These are phyloP conservation scores for Aphidoletes aphidimyza DNA, from an alignment of 2,888 invertebrate genomes.

Conservation along the genomic window DNA sequence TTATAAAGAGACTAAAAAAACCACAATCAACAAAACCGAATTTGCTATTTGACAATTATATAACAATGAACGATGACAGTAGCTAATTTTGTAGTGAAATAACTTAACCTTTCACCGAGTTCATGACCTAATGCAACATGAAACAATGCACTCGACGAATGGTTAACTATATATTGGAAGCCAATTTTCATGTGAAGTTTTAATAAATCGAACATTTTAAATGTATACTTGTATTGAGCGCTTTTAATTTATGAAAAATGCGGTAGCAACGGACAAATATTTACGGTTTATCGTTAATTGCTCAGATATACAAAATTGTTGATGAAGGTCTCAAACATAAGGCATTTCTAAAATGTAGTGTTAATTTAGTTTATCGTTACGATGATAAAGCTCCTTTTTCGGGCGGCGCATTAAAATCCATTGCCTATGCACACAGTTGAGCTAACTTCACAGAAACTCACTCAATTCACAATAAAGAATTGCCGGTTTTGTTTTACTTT, in stretches of 20 bases:
- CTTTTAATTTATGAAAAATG: background rate
- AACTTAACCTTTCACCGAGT: background rate
- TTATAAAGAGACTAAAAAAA: background rate
- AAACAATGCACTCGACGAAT: too few species aligned
- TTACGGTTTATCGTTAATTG: conserved; percentile 10
- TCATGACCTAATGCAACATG: background rate
- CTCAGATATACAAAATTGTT: background rate
- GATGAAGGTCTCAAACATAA: conserved; percentile 2
- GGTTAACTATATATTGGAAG: background rate
- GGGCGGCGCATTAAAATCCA: background rate
- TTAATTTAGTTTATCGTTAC: conserved; percentile 23
- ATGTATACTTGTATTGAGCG: background rate
- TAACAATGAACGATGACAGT: background rate
- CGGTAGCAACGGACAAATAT: background rate
- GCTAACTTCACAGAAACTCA: background rate
- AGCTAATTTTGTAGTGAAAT: background rate
- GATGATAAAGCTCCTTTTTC: conserved; percentile 42
- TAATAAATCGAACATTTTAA: too few species aligned
- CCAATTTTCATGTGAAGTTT: background rate
- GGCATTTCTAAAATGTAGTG: conserved; percentile 20
- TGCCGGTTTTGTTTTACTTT: background rate
- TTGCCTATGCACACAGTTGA: background rate
- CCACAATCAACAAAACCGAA: background rate
- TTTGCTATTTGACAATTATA: too few species aligned
- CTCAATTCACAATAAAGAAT: background rate